phyloP scores from a whole-genome alignment of 2,888 invertebrate genomes.

The Agriopis aurantiaria region DNA sequence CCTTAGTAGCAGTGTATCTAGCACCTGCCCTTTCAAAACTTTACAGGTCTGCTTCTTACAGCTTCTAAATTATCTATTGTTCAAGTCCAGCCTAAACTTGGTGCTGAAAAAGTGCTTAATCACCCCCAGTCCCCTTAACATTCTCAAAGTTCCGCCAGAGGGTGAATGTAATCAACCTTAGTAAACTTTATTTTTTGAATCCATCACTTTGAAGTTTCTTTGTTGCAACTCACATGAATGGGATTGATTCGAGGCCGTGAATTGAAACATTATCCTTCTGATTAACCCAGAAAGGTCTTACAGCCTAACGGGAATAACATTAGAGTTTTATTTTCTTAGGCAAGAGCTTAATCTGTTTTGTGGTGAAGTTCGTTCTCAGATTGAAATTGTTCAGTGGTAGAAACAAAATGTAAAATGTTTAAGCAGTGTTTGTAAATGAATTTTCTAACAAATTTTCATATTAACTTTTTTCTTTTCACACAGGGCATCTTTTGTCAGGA shows the following conservation, averaged over 20 bases:
- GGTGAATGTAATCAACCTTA: slow-evolving; percentile 39
- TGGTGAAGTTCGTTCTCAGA: not conserved
- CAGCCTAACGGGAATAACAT: not conserved
- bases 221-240: slow-evolving; percentile 61
- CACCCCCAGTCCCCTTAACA: slow-evolving; percentile 5
- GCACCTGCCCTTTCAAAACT: not conserved
- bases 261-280: not conserved
- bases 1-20: not conserved
- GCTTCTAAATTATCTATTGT: slow-evolving; percentile 6
- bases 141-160: slow-evolving; percentile 18
- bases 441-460: too few species aligned
- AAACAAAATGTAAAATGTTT: not conserved
- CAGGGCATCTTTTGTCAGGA: too few species aligned
- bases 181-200: slow-evolving; percentile 53
- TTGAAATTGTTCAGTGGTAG: not conserved
- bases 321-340: not conserved
- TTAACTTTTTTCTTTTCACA: too few species aligned
- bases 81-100: slow-evolving; percentile 1
- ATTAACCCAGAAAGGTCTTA: not conserved
- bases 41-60: not conserved
- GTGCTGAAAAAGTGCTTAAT: slow-evolving; percentile 5
- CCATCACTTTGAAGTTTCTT: slow-evolving; percentile 50
- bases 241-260: slow-evolving; percentile 34
- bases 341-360: not conserved
- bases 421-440: too few species aligned